Conservation (phyloP, 2,888 invertebrate genomes). For the Brachypterus glaber region DNA sequence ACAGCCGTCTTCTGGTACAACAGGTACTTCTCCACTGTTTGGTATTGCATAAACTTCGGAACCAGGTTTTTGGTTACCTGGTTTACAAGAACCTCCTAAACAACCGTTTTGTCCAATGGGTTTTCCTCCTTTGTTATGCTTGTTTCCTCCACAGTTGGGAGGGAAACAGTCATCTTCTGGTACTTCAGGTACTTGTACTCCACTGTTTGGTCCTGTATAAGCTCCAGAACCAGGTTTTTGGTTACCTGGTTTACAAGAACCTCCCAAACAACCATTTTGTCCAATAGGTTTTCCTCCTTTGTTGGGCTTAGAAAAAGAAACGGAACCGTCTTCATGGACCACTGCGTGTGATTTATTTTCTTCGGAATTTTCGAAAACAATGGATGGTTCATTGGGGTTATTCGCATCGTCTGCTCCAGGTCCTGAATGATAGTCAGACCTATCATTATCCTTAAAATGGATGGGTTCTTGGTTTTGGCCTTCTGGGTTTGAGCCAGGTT, state of each 20-base stretch:
- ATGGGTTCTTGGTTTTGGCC: background rate
- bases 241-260: background rate
- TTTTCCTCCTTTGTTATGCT: too few relatives aligned
- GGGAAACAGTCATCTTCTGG: too few relatives aligned
- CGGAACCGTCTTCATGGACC: background rate
- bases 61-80: too few relatives aligned
- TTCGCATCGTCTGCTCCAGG: background rate
- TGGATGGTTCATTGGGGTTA: background rate
- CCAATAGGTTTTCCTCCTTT: background rate
- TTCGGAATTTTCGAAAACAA: background rate
- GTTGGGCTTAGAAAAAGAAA: background rate
- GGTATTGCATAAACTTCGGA: too few relatives aligned
- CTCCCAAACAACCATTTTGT: background rate
- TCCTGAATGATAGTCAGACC: background rate
- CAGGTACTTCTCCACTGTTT: too few relatives aligned
- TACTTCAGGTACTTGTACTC: too few relatives aligned
- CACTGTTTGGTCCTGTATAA: too few relatives aligned
- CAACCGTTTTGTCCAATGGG: too few relatives aligned
- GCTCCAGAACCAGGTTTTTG: too few relatives aligned
- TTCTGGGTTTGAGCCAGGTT: background rate
- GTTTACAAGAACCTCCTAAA: too few relatives aligned
- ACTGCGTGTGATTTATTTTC: background rate
- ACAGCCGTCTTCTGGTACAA: too few relatives aligned
- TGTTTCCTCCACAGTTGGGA: too few relatives aligned
- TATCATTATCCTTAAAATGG: background rate